Base-by-base conservation (phyloP, 2,797 vertebrate species). In the Halcyon leucocephala region DNA sequence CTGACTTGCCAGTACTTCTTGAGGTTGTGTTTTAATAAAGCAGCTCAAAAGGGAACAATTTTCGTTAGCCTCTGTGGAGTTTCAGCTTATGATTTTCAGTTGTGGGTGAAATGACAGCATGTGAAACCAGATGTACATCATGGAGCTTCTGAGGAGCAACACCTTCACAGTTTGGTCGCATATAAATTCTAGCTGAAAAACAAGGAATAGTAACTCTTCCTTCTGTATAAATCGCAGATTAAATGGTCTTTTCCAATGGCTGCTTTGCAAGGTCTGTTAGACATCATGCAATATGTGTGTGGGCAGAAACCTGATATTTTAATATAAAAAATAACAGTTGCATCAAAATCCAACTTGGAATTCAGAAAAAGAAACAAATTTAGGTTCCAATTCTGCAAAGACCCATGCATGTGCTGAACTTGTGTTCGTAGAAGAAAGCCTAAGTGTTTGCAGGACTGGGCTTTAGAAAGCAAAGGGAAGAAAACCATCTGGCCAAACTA, bases 41-140 rank as follows among this genome's bases (percentile, higher is more conserved):
- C 24, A 76, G 20, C 78, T 93, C 93, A 85, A 94, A 96, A 42
- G 89, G 90, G 85, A 94, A 57, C 82, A 61, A 91, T 97, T 97
- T 95, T 93, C 89, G 33, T 95, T 65, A 72, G 70, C 42, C 65
- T 87, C 82, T 82, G 55, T 46, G 79, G 91, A 95, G 73, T 89
- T 95, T 84, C 62, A 79, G 72, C 70, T 83, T 33, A 6, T 93
- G 85, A 85, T 92, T 97, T 92, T 77, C 83, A 82, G 77, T 19
- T 91, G 77, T 52, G 85, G 73, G 80, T 20, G 17, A 95, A 88
- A 86, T 64, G 93, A 94, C 90, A 91, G 82, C 80, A 73, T 77
- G 67, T 82, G 89, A 92, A 93, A 83, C 79, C 91, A 90, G 86
- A 61, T 28, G 44, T 85, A 84, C 73, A 67, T 74, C 71, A 42